Evolutionary conservation across 2,113 vertebrate species (phyloP).

Genomic region (Perca fluviatilis): DNA sequence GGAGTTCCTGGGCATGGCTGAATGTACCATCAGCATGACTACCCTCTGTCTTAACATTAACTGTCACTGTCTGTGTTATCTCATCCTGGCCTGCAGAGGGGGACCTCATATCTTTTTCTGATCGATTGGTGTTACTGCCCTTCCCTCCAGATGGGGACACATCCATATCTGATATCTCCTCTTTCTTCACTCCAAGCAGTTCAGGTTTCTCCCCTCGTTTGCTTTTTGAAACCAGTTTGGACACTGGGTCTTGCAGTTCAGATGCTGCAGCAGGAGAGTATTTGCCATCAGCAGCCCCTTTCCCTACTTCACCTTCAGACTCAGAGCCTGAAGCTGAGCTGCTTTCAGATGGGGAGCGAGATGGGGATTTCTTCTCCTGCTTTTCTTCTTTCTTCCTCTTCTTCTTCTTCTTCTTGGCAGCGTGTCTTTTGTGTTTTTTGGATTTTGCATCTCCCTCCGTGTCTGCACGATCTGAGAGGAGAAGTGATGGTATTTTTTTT

Average conservation of each 20-base stretch:
- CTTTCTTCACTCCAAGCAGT: constrained; percentile 52
- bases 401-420: constrained; percentile 86
- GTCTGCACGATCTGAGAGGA: constrained; percentile 60
- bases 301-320: constrained; percentile 78
- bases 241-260: constrained; percentile 66
- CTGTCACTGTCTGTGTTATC: constrained; percentile 33
- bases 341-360: constrained; percentile 84
- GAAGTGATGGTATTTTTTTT: neutral
- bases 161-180: constrained; percentile 51
- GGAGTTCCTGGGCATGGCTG: constrained; percentile 80
- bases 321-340: constrained; percentile 84
- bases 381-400: constrained; percentile 84
- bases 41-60: constrained; percentile 53
- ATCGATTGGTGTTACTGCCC: constrained; percentile 44
- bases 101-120: constrained; percentile 50
- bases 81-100: constrained; percentile 54
- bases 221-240: constrained; percentile 58
- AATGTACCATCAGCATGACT: constrained; percentile 69
- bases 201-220: constrained; percentile 68
- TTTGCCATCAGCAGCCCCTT: constrained; percentile 63
- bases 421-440: constrained; percentile 84
- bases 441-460: constrained; percentile 78
- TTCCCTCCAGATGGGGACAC: constrained; percentile 28
- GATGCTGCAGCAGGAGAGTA: constrained; percentile 47
- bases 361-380: constrained; percentile 83